Evolutionary conservation across 1,140 invertebrate species (phyloP), one percentile per base, ranked within the genome.

Genomic region (Papilio dardanus): DNA sequence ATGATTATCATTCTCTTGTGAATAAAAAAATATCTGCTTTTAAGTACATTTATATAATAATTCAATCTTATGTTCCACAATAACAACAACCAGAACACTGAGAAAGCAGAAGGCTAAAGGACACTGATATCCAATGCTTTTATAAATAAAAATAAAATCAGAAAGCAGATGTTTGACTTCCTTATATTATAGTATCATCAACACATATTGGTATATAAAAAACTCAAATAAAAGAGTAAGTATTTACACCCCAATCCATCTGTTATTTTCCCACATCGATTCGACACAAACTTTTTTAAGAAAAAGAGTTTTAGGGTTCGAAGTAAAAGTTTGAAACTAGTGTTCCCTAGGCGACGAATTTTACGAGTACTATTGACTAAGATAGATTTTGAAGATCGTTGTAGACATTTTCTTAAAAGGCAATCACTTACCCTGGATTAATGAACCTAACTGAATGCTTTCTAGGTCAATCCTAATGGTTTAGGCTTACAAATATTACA

Each of bases 231-330:
- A 40, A 35, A n/a, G 35, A 35, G 67, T 69, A 50, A 71, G 42
- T 46, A 40, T 46, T 28, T 10, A 21, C 24, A 71, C 6, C 28
- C 37, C 24, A 24, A 4, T 40, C 68, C 68, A 71, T 71, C 68
- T 71, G 68, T 71, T 50, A 71, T 46, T 71, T 71, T 71, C 68
- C 40, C 68, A 71, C 68, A 71, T 24, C 68, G 40, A 24, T 42
- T 71, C 6, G 16, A 46, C 68, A 28, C 12, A 40, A 71, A 71
- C 37, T 71, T 71, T 58, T 71, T 50, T 71, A 71, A 31, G 28
- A 16, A 71, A 71, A 71, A 71, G 40, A 71, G 28, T 71, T 71
- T 71, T 50, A 71, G 28, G 68, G 40, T 21, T 50, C 16, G 10
- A 42, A 71, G 24, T 28, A 31, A 40, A 30, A 71, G 21, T 71